phyloP scores from a whole-genome alignment of 64 coral and sea anemone species.

The Hydrozoanthus tunicans region DNA sequence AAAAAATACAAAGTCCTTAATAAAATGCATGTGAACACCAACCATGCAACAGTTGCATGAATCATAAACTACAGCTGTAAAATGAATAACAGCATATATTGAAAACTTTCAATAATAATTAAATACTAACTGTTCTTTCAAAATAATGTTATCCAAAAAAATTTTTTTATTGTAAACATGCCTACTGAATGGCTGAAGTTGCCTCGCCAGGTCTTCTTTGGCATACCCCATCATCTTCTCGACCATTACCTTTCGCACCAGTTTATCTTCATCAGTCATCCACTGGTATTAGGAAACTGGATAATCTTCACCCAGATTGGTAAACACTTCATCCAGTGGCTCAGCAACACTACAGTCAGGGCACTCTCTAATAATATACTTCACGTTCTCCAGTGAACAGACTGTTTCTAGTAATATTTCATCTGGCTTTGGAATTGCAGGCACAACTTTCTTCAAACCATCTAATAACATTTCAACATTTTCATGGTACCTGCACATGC shows the following conservation, averaged over 20 bases:
- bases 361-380: conserved; percentile 62
- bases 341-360: conserved; percentile 43
- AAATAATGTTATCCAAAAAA: too few relatives aligned
- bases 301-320: not conserved
- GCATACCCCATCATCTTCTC: conserved; percentile 33
- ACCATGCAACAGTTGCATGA: too few relatives aligned
- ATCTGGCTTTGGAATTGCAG: conserved; percentile 26
- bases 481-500: conserved; percentile 60
- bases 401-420: conserved; percentile 47
- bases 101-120: too few relatives aligned
- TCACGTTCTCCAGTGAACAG: conserved; percentile 43
- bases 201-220: conserved; percentile 52
- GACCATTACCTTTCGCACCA: conserved; percentile 46
- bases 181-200: conserved; percentile 61
- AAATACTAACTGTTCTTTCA: too few relatives aligned
- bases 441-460: conserved; percentile 40
- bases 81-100: too few relatives aligned
- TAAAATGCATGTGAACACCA: too few relatives aligned
- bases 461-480: conserved; percentile 28
- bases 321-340: conserved; percentile 51
- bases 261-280: conserved; percentile 59
- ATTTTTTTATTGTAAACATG: conserved; percentile 55
- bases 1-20: too few relatives aligned
- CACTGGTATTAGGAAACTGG: conserved; percentile 57
- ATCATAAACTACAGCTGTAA: too few relatives aligned